Base-by-base conservation (phyloP, 2,888 invertebrate genomes). In the Stomorhina lunata region DNA sequence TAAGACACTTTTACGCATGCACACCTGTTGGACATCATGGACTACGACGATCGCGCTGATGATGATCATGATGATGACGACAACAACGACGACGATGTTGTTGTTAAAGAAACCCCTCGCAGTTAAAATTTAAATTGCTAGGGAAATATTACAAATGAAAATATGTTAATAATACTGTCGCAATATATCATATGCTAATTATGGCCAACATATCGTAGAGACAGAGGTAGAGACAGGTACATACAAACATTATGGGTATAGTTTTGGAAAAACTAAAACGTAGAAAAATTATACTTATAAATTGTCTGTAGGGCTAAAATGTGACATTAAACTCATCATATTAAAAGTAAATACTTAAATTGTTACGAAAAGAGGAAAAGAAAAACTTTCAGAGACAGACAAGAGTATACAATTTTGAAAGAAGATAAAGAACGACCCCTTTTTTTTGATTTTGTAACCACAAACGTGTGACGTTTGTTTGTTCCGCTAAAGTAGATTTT, bases 1-100 rank as follows among this genome's bases (percentile, higher is more conserved):
- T 85, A 85, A 85, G 85, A 85, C 85, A 85, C 85, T 86, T 85
- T 84, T 85, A 85, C 85, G 85, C 85, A 85, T 86, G 85, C 84
- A 85, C 85, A 86, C 86, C 86, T 86, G 86, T 85, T 78, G 81
- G 57, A 29, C 57, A 53, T 59, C 34, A 68, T n/a, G n/a, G n/a
- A n/a, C n/a, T n/a, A n/a, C 12, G 20, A 29, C 50, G 17, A 9
- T n/a, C n/a, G n/a, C 15, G 17, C 9, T 57, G 5, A 40, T 15
- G 43, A 12, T 45, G 10, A 2, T 10, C n/a, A n/a, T 5, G 32
- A 57, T 32, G 22, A 22, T 2, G 27, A 53, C 25, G 7, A 10
- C 1, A 20, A 32, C 7, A 1, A 25, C 6, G 50, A 25, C 4
- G 12, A 10, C 7, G 3, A 7, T 15, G 43, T 45, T 45, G 7